Evolutionary conservation across 2,888 invertebrate species (phyloP), one percentile per base, ranked within the genome.

Genomic region (Barypeithes pellucidus): DNA sequence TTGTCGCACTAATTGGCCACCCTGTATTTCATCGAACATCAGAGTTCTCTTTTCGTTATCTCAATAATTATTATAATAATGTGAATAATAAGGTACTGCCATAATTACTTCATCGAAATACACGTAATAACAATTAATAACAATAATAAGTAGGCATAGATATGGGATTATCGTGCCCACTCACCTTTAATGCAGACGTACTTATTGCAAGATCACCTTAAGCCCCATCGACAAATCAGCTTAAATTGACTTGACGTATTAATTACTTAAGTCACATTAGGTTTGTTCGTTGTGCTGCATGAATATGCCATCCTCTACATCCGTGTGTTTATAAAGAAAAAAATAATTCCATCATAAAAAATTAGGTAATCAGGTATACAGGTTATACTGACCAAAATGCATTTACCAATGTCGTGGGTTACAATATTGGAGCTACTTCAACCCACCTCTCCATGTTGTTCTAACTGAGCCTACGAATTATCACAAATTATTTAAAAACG

Each of bases 111-210:
- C 22, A 24, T 50, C 22, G 47, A 47, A 20, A 8, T 11, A 3
- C 47, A 47, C 22, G 47, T 47, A 47, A 47, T 47, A 47, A 47
- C 47, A 47, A 47, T 47, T 20, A 47, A 20, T 11, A 20, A 20
- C 47, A 47, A 47, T 47, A 47, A 20, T 47, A 47, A 20, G 47
- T 47, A 20, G 20, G 47, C 20, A 47, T 20, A 20, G 47, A 47
- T 9, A 47, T 20, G 47, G 47, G 20, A 47, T 47, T 47, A 47
- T 20, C 47, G 47, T 47, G 22, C 20, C 22, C 22, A 47, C 22
- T 4, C 22, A 47, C 22, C 1, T 20, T 12, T 47, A 47, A 3
- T 47, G 16, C 45, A 45, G 14, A 14, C 45, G 16, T 16, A 16
- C 18, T 16, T 16, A 45, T 45, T 45, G 47, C 14, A 3, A 22